Evolutionary conservation across 2,888 invertebrate species (phyloP), one percentile per base, ranked within the genome.

Genomic region (Agriopis aurantiaria): DNA sequence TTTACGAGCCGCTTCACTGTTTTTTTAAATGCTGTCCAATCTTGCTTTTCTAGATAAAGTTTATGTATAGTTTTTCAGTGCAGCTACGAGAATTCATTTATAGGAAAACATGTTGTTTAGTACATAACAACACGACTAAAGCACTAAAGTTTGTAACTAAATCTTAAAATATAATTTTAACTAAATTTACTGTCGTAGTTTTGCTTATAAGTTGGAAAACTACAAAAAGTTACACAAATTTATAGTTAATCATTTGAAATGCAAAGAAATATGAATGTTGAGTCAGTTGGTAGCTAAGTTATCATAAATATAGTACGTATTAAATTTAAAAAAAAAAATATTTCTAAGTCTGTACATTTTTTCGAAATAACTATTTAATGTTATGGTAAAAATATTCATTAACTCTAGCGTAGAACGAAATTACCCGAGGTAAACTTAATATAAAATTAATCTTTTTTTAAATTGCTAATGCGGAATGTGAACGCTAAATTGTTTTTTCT

Each of bases 1-100:
- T 91, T 90, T 90, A 89, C 84, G 84, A 85, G 79, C 83, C 78
- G 86, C 86, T 90, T 87, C 78, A 82, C 78, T 78, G 82, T 75
- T 67, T 73, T 56, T 33, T 45, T 17, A 60, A 56, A 68, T 63
- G 23, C 59, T 33, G 56, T 62, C 63, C 68, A 58, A 64, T 72
- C 51, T 56, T 55, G 12, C 66, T 51, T 71, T 69, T 57, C 12
- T 65, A 71, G 11, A 43, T 40, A 8, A 33, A 3, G 1, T 40
- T 55, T 40, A 7, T 33, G 33, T 8, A 1, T 55, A 8, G 43
- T n/a, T 40, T n/a, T 7, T 40, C 2, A 40, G n/a, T 1, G 6
- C 55, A 46, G 10, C 9, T 51, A 17, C 8, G 10, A 52, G 33
- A 52, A 33, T 33, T 33, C 11, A 0, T 33, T 2, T 53, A 12